phyloP scores from a whole-genome alignment of 1,140 invertebrate species.

The Drosophila bocqueti region DNA sequence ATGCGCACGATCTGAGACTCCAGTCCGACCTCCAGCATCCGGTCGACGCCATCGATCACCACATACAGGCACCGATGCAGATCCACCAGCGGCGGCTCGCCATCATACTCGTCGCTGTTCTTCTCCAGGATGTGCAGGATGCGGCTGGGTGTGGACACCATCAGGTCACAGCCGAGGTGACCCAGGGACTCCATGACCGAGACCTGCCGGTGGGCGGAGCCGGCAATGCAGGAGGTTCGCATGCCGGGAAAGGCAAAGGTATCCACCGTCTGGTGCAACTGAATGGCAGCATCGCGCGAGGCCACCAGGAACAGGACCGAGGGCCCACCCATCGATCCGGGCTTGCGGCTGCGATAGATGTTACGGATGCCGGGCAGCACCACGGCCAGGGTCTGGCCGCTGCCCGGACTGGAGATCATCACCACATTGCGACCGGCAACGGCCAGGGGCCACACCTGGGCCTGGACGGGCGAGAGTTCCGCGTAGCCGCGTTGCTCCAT shows the following conservation, averaged over 20 bases:
- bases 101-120: slow-evolving; percentile 76
- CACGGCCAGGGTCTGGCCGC: slow-evolving; percentile 93
- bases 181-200: slow-evolving; percentile 90
- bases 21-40: slow-evolving; percentile 99
- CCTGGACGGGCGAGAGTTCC: slow-evolving; percentile 93
- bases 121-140: slow-evolving; percentile 96
- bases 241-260: slow-evolving; percentile 93
- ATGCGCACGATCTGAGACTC: slow-evolving; percentile 88
- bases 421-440: slow-evolving; percentile 93
- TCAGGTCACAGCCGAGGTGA: slow-evolving; percentile 93
- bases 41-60: slow-evolving; percentile 97
- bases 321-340: slow-evolving; percentile 91
- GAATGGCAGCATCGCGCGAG: slow-evolving; percentile 96
- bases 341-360: slow-evolving; percentile 92
- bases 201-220: slow-evolving; percentile 94
- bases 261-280: slow-evolving; percentile 95
- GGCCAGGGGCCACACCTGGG: slow-evolving; percentile 95
- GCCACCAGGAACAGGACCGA: slow-evolving; percentile 95
- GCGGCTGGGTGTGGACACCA: slow-evolving; percentile 97
- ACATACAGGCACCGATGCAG: slow-evolving; percentile 94
- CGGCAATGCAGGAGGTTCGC: slow-evolving; percentile 95
- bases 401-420: slow-evolving; percentile 25
- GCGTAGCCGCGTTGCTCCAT: slow-evolving; percentile 87
- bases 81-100: slow-evolving; percentile 87
- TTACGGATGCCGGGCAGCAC: slow-evolving; percentile 93